A percentile compares a stretch with the other conserved stretches of the same genome.
Conservation (phyloP, 2,797 vertebrate species). For the Dendrocincla fuliginosa region DNA sequence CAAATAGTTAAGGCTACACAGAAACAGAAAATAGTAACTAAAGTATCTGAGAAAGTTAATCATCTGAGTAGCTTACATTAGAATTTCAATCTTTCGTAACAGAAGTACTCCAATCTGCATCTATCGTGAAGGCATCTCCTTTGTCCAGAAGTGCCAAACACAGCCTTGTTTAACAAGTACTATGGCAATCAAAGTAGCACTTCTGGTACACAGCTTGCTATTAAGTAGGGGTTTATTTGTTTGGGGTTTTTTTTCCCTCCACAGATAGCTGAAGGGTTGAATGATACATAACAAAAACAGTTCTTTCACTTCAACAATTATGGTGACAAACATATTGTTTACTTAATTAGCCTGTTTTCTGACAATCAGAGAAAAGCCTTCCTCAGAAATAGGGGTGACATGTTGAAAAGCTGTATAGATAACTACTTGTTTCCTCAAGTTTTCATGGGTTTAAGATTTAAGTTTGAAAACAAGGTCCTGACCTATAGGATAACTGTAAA, state of each 20-base stretch:
- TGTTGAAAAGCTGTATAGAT: background rate
- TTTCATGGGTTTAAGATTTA: background rate
- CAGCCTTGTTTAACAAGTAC: background rate
- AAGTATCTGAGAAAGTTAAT: background rate
- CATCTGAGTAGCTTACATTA: background rate
- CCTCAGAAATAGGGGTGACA: background rate
- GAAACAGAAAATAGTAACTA: background rate
- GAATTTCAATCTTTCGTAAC: background rate
- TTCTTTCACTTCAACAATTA: background rate
- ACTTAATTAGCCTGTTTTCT: background rate
- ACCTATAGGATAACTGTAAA: background rate
- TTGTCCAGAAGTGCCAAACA: background rate
- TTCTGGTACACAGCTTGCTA: background rate
- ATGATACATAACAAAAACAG: background rate
- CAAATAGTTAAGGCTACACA: background rate
- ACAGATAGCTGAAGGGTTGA: background rate
- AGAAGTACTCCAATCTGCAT: background rate
- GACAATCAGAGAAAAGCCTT: background rate
- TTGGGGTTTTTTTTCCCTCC: background rate
- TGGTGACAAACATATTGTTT: background rate
- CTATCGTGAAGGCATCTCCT: background rate
- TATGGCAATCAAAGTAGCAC: background rate
- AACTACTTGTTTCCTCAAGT: background rate
- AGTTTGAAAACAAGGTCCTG: background rate
- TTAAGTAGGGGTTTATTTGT: background rate